Base-by-base conservation (phyloP, 2,797 vertebrate genomes). In the Gadopsis bispinosus region DNA sequence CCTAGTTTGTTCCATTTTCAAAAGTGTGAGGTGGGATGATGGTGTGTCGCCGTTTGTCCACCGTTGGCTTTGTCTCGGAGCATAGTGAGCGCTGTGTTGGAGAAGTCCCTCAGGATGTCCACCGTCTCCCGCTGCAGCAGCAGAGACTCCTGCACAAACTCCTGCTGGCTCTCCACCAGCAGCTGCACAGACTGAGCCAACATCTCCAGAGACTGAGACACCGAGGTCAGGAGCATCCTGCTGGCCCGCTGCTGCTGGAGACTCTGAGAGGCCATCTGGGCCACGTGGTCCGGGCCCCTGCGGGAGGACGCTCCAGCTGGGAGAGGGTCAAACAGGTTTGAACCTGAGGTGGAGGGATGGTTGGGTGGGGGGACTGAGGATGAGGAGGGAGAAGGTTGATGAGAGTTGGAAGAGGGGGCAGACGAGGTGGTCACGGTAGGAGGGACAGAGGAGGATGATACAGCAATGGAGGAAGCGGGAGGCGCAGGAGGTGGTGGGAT, bases 111-210 rank as follows among this genome's bases (percentile, higher is more conserved):
- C 62, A 96, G 91, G 61, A 95, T 69, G 60, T 94, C 93, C 56
- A 96, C 89, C 0, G 94, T 93, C 84, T 96, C 94, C 29, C 94
- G 65, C 90, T 96, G 95, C 85, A 95, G 81, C 47, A 89, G 85
- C 86, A 96, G 84, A 1, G 95, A 95, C 86, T 95, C 93, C 61
- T 91, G 92, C 35, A 94, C 93, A 10, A 95, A 96, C 92, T 94
- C 91, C 61, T 94, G 94, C 91, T 96, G 95, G 14, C 86, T 92
- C 88, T 95, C 94, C 87, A 94, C 95, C 78, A 95, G 89, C 80
- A 86, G 90, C 90, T 95, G 95, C 17, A 96, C 89, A 0, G 95
- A 95, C 78, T 94, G 93, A 0, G 95, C 93, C 81, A 96, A 73
- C 1, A 81, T 51, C 87, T 95, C 95, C 81, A 96, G 87, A 0